phyloP scores from a whole-genome alignment of 1,140 invertebrate genomes.

The Scaptodrosophila lebanonensis region DNA sequence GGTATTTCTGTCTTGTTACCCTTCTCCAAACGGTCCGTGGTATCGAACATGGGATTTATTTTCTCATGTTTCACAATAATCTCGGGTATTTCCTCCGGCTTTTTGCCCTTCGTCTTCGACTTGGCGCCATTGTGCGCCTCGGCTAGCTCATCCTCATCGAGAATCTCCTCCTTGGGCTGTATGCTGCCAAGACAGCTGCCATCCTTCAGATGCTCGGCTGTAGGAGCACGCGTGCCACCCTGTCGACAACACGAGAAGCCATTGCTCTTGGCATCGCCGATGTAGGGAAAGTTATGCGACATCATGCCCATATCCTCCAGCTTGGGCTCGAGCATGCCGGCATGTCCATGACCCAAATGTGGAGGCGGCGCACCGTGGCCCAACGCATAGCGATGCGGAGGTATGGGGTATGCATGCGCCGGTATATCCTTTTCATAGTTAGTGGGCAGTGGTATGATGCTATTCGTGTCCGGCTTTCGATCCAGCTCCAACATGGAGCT shows the following conservation, averaged over 20 bases:
- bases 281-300: slow-evolving; percentile 79
- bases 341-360: slow-evolving; percentile 42
- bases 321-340: slow-evolving; percentile 67
- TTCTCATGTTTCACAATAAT: slow-evolving; percentile 73
- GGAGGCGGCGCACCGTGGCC: slow-evolving; percentile 51
- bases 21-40: slow-evolving; percentile 72
- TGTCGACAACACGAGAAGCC: slow-evolving; percentile 85
- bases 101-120: slow-evolving; percentile 59
- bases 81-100: slow-evolving; percentile 66
- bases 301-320: slow-evolving; percentile 67
- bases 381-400: slow-evolving; percentile 69
- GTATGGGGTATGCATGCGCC: slow-evolving; percentile 73
- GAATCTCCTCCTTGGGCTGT: slow-evolving; percentile 84
- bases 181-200: slow-evolving; percentile 84
- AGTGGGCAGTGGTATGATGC: slow-evolving; percentile 73
- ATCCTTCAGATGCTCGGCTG: slow-evolving; percentile 84
- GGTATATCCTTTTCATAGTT: slow-evolving; percentile 77
- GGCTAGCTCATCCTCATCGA: slow-evolving; percentile 78
- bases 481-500: slow-evolving; percentile 65
- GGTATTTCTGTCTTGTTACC: slow-evolving; percentile 86
- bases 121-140: slow-evolving; percentile 54
- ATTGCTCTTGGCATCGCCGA: slow-evolving; percentile 81
- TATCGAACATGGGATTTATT: slow-evolving; percentile 75
- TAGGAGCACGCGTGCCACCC: slow-evolving; percentile 83
- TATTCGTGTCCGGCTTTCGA: slow-evolving; percentile 66